phyloP scores from a whole-genome alignment of 92 coral and sea anemone species.

The Hydrozoanthus gracilis region DNA sequence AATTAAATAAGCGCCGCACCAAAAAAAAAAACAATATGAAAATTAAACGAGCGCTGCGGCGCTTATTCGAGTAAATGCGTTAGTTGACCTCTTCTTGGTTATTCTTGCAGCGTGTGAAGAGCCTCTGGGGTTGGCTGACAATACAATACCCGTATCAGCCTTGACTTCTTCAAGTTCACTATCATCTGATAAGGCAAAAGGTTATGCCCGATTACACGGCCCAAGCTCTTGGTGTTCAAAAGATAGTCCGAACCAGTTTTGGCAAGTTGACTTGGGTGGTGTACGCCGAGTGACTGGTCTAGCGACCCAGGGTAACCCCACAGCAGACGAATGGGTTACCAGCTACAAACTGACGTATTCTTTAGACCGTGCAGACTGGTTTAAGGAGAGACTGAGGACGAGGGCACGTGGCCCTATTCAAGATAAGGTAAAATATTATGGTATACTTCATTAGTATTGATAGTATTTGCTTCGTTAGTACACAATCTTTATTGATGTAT shows the following conservation, averaged over 20 bases:
- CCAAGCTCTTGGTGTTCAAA: slow-evolving; percentile 13
- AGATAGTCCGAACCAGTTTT: background rate
- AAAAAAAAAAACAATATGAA: no score
- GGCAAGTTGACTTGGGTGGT: slow-evolving; percentile 15
- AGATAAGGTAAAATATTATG: background rate
- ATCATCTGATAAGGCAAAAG: background rate
- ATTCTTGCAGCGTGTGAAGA: slow-evolving; percentile 20
- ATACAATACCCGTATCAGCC: background rate
- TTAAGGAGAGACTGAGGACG: background rate
- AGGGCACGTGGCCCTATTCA: no score
- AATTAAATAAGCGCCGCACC: no score
- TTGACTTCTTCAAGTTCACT: background rate
- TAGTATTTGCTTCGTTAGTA: no score
- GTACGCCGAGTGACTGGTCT: slow-evolving; percentile 13
- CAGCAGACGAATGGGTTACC: slow-evolving; percentile 27
- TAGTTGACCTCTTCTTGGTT: no score
- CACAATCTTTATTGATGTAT: no score
- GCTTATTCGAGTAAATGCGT: no score
- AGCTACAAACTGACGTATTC: background rate
- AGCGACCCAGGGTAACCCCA: slow-evolving; percentile 22
- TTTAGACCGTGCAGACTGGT: slow-evolving; percentile 3
- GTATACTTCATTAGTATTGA: background rate
- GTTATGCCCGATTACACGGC: slow-evolving; percentile 8
- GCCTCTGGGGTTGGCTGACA: background rate
- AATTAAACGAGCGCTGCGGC: no score